Base-by-base conservation (phyloP, 2,797 vertebrate species). In the Bradypus variegatus region DNA sequence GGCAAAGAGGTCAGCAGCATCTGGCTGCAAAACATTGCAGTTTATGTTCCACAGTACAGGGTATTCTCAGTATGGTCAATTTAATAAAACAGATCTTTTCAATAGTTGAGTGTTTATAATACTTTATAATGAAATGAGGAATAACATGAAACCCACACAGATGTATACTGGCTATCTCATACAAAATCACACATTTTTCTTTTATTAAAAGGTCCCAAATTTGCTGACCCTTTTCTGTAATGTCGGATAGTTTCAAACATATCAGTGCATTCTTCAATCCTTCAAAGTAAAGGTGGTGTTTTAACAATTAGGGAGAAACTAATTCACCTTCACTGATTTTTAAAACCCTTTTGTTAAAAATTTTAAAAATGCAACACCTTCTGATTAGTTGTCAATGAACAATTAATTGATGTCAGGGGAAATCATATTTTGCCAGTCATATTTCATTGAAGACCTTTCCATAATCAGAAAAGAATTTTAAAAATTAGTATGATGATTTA, bases 11-110 rank as follows among this genome's bases (percentile, higher is more conserved):
- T 33, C 75, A 33, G 19, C 8, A 9, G 64, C 6, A 0, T 58
- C 8, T 1, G 1, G 0, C 29, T 21, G 11, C 29, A 31, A 29
- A 41, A 64, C 10, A 1, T 8, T 16, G 5, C 21, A 45, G 45
- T 33, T 50, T 21, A 1, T 12, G 5, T 38, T 18, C 62, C 41
- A 6, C 10, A 2, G 3, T 15, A 10, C 11, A 7, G 10, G 58
- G 31, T 80, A 29, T 38, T 38, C 1, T 9, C 4, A 29, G 21
- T 69, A 5, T 55, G 75, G 16, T 10, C 21, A 25, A 31, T 78
- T 19, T 21, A 55, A n/a, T 45, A 58, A 83, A 73, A 76, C 19
- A 36, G 25, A 58, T 41, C 21, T 77, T 45, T 55, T 25, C 25
- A 45, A 36, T 64, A 50, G 38, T 48, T 38, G 55, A 53, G 19